Evolutionary conservation across 2,888 invertebrate genomes (phyloP).

Genomic region (Cyrtodaria siliqua): DNA sequence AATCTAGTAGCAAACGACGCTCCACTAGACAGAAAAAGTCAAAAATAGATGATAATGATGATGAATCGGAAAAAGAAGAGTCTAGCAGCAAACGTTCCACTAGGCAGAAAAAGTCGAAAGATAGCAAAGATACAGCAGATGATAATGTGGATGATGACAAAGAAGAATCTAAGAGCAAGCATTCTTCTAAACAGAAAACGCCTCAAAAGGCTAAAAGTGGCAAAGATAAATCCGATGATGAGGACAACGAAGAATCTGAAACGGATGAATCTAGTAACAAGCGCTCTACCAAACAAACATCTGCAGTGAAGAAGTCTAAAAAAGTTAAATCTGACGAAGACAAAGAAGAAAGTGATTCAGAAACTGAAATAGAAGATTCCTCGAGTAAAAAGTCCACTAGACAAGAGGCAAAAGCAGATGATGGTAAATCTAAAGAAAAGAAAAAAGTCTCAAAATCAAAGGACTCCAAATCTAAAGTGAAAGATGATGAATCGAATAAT

Average conservation of each 20-base stretch:
- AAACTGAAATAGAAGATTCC: too few species aligned
- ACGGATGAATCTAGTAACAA: slow-evolving; percentile 13
- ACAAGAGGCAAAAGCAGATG: background rate
- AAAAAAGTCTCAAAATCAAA: background rate
- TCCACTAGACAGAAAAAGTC: slow-evolving; percentile 9
- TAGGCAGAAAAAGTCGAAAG: slow-evolving; percentile 9
- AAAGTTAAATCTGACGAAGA: too few species aligned
- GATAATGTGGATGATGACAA: slow-evolving; percentile 40
- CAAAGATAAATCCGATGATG: slow-evolving; percentile 21
- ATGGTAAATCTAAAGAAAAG: background rate
- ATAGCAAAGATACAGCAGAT: slow-evolving; percentile 21
- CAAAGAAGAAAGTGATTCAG: too few species aligned
- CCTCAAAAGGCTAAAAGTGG: slow-evolving; percentile 22
- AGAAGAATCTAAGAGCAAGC: slow-evolving; percentile 15
- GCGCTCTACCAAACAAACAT: slow-evolving; percentile 4
- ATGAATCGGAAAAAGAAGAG: slow-evolving; percentile 12
- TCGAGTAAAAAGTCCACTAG: background rate
- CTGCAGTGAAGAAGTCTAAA: background rate
- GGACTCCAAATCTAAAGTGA: background rate
- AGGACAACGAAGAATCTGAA: slow-evolving; percentile 9
- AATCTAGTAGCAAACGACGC: slow-evolving; percentile 7
- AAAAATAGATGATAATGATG: background rate
- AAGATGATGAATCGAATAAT: too few species aligned
- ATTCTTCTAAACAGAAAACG: slow-evolving; percentile 20
- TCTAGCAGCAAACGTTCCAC: too few species aligned